These are phyloP conservation scores for Jaculus jaculus DNA, from an alignment of 2,113 vertebrate genomes.

Conservation along the genomic window DNA sequence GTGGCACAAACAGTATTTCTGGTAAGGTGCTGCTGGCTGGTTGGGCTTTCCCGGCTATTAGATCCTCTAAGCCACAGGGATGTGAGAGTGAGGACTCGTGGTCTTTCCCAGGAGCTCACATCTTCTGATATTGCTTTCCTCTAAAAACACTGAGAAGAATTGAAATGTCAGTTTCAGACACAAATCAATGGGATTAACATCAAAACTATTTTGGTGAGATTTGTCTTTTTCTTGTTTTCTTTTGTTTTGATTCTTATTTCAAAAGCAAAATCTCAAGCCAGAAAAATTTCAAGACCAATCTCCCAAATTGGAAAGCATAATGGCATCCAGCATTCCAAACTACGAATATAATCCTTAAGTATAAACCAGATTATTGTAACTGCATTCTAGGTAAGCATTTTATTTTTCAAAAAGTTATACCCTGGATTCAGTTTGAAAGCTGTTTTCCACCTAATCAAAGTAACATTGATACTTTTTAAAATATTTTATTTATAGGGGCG, in stretches of 20 bases:
- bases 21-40: neutral
- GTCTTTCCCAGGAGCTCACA: neutral
- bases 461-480: neutral
- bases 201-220: neutral
- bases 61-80: neutral
- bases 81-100: neutral
- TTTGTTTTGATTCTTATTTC: neutral
- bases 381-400: neutral
- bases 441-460: neutral
- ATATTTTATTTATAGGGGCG: too few species aligned
- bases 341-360: neutral
- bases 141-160: neutral
- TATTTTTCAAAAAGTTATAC: neutral
- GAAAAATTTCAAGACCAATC: neutral
- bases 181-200: neutral
- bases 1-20: neutral
- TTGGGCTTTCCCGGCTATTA: neutral
- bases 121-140: neutral
- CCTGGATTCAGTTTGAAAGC: neutral
- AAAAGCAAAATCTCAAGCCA: constrained; percentile 44
- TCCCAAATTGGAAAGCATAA: neutral
- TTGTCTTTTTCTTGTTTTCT: neutral
- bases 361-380: neutral
- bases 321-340: neutral
- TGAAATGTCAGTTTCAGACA: neutral